Evolutionary conservation across 1,140 invertebrate genomes (phyloP), one percentile per base, ranked within the genome.

Genomic region (Bilobella aurantiaca): DNA sequence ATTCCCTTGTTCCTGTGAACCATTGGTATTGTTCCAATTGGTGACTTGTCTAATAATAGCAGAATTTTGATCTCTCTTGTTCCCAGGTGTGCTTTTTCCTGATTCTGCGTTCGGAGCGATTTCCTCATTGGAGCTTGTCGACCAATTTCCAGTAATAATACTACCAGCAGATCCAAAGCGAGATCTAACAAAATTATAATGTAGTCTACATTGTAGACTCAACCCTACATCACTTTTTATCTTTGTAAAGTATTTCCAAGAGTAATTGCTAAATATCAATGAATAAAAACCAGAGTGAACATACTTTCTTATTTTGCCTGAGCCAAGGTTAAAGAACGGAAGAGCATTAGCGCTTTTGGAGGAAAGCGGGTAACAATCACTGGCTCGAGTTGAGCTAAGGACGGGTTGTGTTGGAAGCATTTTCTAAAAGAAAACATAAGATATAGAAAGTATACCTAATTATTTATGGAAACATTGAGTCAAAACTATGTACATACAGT

Each of bases 11-110:
- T 69, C 62, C 3, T 64, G 34, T 2, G 53, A 47, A 30, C 69
- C 69, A 56, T 74, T 74, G 46, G 74, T 76, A 28, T 77, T 75
- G 58, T 77, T 68, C 66, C 73, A 77, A n/a, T 76, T 75, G 66
- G 71, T 68, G 37, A 71, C 65, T 63, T 73, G 64, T 47, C 68
- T 67, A 56, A 63, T 69, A 60, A 68, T n/a, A n/a, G n/a, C 68
- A 67, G 66, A 65, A n/a, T 63, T 57, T 67, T 66, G 65, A 58
- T 68, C 30, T 8, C 62, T 21, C 31, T 66, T 68, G 1, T 49
- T 65, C 5, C 64, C 65, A 14, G 65, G 63, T 28, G 63, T 67
- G 32, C 67, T 68, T n/a, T 53, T 3, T n/a, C 62, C 68, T 2
- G 70, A 71, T 18, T 61, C 66, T n/a, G 32, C 66, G 27, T 63